Evolutionary conservation across 2,113 vertebrate species (phyloP), one percentile per base, ranked within the genome.

Genomic region (Sturnus vulgaris): DNA sequence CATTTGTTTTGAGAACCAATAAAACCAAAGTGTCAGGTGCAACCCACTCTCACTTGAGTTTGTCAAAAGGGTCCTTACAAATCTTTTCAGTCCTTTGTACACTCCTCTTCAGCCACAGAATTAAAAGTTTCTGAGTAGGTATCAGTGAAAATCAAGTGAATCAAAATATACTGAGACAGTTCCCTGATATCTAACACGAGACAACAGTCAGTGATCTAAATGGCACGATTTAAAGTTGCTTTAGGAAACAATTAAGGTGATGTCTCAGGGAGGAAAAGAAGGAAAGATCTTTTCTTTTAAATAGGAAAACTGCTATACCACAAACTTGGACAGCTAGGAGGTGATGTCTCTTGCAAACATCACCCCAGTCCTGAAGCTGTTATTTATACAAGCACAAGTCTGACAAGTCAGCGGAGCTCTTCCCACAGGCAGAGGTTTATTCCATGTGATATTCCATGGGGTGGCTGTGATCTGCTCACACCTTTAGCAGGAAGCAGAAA

Each of bases 401-500:
- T 85, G 59, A 72, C 46, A 49, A 91, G 69, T 24, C 63, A 27
- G 3, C 4, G 17, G 57, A 76, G 37, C 25, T 49, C 46, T 69
- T 69, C 66, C 53, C 57, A 64, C 44, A 49, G 55, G 31, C 2
- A 2, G 33, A 77, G 15, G 39, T 61, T 94, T 66, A 27, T 86
- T 31, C 53, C 61, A 22, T 15, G 39, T 31, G 42, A 15, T 15
- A 52, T 85, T 86, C 35, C 86, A 53, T 20, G 35, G 73, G 85
- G 86, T 73, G 71, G 79, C 90, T 96, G 86, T 72, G 90, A 94
- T 88, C 73, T 87, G 64, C 96, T 73, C 82, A 68, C 76, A 97
- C 69, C 82, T 96, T 92, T 75, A 56, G 89, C 96, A 92, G 92
- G 80, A 93, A 88, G 77, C 79, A 92, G 95, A 92, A 94, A 88